Conservation (phyloP, 2,888 invertebrate genomes). For the Callyntrura guangdongensis region DNA sequence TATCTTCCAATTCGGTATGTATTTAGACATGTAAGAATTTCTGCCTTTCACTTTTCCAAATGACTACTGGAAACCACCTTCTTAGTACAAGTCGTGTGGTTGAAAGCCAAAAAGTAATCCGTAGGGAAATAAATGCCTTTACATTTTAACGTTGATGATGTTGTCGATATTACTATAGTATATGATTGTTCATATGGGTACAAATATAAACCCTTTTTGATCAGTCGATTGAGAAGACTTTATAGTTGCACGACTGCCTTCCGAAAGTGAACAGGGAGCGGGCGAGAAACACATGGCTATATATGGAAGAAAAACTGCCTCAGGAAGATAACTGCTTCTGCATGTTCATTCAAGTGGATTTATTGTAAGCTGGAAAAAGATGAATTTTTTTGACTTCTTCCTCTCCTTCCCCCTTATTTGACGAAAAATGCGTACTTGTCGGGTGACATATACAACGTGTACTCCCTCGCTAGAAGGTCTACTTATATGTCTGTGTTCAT, state of each 20-base stretch:
- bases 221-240: slow-evolving; percentile 45
- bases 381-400: slow-evolving; percentile 65
- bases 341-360: slow-evolving; percentile 80
- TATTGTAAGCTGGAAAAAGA: slow-evolving; percentile 63
- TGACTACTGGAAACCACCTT: not conserved
- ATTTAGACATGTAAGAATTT: not conserved
- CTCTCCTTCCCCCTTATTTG: slow-evolving; percentile 13
- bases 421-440: not conserved
- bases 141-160: slow-evolving; percentile 4
- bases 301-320: slow-evolving; percentile 41
- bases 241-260: slow-evolving; percentile 42
- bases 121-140: not conserved
- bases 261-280: slow-evolving; percentile 4
- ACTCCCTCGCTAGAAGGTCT: not conserved
- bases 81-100: not conserved
- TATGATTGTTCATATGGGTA: slow-evolving; percentile 2
- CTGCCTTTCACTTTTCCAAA: slow-evolving; percentile 15
- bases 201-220: slow-evolving; percentile 9
- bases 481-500: too few relatives aligned
- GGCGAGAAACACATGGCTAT: not conserved
- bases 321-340: slow-evolving; percentile 78
- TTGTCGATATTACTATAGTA: not conserved
- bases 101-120: slow-evolving; percentile 39
- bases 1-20: not conserved
- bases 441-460: not conserved